Evolutionary conservation across 2,113 vertebrate genomes (phyloP), one percentile per base, ranked within the genome.

Genomic region (Ophthalmolycus amberensis): DNA sequence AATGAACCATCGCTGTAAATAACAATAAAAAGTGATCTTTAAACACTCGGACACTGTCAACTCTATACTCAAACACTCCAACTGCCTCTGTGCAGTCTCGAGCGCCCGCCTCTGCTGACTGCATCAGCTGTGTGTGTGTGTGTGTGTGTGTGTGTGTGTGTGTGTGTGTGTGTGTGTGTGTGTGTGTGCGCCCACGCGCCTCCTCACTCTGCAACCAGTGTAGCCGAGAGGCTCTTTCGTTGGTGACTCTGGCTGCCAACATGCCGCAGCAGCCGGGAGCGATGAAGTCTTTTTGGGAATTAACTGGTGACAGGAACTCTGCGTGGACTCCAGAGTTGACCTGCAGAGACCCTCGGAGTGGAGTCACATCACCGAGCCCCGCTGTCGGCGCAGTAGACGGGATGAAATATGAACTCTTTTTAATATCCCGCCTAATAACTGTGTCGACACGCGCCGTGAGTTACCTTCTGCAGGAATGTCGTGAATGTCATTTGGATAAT

Each of bases 401-500:
- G 74, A 76, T 94, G 93, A 94, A 93, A 95, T 90, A 90, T 87
- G 82, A 93, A 84, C 84, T 84, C 80, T 82, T 89, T 89, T 90
- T 93, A 93, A 94, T 94, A 91, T 89, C 79, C 83, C 42, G 8
- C 75, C 77, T 94, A 93, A 94, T 94, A 88, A 89, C 85, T 79
- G 83, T 87, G 93, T 90, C 95, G 95, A 95, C 93, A 94, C 90
- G 88, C 67, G 9, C 64, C 73, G 52, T 84, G 79, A 91, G 84
- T 94, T 92, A 91, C 88, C 87, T 88, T 75, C 84, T 75, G 77
- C 78, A 85, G 85, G 90, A 94, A 94, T 92, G 92, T 72, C 86
- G 38, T 89, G 94, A n/a, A n/a, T n/a, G n/a, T 87, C 94, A 94
- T 95, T 95, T 94, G 82, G 90, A 91, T 95, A 94, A 95, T 95